A percentile compares a stretch with the other conserved stretches of the same genome.
These are phyloP conservation scores for Pherbina coryleti DNA, from an alignment of 2,888 invertebrate genomes.

Conservation along the genomic window DNA sequence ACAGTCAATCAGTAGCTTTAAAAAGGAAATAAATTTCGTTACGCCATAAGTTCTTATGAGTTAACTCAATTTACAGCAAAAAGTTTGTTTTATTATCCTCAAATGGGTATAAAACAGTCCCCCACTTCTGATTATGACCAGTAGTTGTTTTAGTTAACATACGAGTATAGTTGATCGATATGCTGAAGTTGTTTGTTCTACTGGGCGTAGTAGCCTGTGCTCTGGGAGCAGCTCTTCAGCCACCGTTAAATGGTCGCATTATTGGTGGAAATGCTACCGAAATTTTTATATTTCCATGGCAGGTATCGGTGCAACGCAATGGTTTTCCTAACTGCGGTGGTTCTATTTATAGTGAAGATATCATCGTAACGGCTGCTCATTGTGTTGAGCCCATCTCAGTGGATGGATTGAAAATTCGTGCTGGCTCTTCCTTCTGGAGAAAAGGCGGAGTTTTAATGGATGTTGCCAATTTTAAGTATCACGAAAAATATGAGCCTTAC, in stretches of 20 bases:
- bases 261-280: constrained; percentile 58
- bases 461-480: constrained; percentile 57
- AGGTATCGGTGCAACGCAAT: constrained; percentile 58
- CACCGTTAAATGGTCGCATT: constrained; percentile 62
- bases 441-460: constrained; percentile 53
- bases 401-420: constrained; percentile 66
- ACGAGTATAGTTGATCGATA: constrained; percentile 22
- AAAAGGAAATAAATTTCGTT: too few relatives aligned
- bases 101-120: too few relatives aligned
- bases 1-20: too few relatives aligned
- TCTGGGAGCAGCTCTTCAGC: constrained; percentile 55
- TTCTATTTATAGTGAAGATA: constrained; percentile 69
- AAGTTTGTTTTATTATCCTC: too few relatives aligned
- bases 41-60: too few relatives aligned
- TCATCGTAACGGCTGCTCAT: constrained; percentile 74
- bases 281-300: constrained; percentile 58
- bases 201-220: constrained; percentile 48
- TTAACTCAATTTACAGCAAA: too few relatives aligned
- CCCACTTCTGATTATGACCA: background rate
- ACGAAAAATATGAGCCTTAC: constrained; percentile 70
- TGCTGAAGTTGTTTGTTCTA: constrained; percentile 47
- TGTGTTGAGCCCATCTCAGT: constrained; percentile 62
- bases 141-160: constrained; percentile 12
- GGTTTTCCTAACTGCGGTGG: constrained; percentile 73
- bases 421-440: constrained; percentile 70